phyloP scores from a whole-genome alignment of 1,140 invertebrate genomes.

The Psix sp. region DNA sequence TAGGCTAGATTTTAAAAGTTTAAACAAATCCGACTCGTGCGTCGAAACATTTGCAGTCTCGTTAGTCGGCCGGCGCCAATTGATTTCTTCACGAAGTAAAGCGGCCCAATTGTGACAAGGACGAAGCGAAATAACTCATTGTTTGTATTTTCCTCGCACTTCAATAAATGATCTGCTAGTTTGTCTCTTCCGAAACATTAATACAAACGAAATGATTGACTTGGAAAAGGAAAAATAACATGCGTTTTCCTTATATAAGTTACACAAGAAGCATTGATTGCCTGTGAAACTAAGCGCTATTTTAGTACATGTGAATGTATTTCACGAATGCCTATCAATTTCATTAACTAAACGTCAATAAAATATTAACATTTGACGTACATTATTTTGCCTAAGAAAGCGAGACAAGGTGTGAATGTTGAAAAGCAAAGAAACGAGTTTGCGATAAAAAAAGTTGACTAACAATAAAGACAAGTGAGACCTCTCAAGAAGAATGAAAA shows the following conservation, averaged over 20 bases:
- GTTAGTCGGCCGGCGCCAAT: constrained; percentile 66
- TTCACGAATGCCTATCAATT: too few relatives aligned
- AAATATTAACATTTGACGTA: neutral
- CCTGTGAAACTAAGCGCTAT: too few relatives aligned
- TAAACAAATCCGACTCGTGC: constrained; percentile 29
- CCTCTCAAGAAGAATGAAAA: constrained; percentile 20
- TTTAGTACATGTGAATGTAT: too few relatives aligned
- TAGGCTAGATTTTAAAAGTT: constrained; percentile 38
- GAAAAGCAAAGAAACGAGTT: constrained; percentile 3
- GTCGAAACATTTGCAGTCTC: constrained; percentile 61
- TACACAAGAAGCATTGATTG: too few relatives aligned
- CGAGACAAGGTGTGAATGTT: constrained; percentile 1
- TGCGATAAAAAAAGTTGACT: constrained; percentile 17
- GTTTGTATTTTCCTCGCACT: neutral
- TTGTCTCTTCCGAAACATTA: too few relatives aligned
- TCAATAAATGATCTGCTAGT: too few relatives aligned
- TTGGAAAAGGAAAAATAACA: too few relatives aligned
- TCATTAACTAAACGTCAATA: too few relatives aligned
- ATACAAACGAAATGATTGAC: too few relatives aligned
- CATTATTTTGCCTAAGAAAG: neutral
- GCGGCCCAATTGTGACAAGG: constrained; percentile 61
- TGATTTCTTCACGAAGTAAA: constrained; percentile 60
- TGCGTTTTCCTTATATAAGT: too few relatives aligned
- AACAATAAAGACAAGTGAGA: constrained; percentile 24
- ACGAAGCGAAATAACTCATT: constrained; percentile 44